A percentile compares a stretch with the other conserved stretches of the same genome.
Conservation (phyloP, 2,888 invertebrate genomes). For the Campopleginae sp. region DNA sequence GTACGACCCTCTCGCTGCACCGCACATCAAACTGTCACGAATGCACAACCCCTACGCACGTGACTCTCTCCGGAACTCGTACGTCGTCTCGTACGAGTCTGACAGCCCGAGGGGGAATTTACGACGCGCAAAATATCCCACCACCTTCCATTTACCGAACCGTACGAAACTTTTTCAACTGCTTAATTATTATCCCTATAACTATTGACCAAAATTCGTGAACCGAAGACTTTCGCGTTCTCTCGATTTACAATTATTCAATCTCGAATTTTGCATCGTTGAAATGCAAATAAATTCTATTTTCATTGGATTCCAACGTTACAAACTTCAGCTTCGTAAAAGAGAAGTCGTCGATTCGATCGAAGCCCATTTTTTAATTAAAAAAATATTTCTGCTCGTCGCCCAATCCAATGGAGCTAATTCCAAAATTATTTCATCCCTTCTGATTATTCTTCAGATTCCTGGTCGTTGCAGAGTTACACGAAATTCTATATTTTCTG, state of each 20-base stretch:
- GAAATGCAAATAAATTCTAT: too few species aligned
- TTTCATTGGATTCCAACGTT: too few species aligned
- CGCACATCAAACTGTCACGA: slow-evolving; percentile 52
- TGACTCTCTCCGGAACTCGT: slow-evolving; percentile 53
- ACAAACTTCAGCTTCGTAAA: too few species aligned
- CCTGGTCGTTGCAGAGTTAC: too few species aligned
- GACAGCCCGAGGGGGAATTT: slow-evolving; percentile 57
- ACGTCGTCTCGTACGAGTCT: slow-evolving; percentile 47
- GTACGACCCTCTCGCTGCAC: slow-evolving; percentile 11
- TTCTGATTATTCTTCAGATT: too few species aligned
- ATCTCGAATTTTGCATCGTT: too few species aligned
- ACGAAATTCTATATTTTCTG: too few species aligned
- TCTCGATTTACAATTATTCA: background rate
- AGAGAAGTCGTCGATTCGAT: too few species aligned
- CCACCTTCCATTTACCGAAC: slow-evolving; percentile 6
- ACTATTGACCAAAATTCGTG: slow-evolving; percentile 14
- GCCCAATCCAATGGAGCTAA: too few species aligned
- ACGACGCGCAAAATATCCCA: slow-evolving; percentile 42
- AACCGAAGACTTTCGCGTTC: slow-evolving; percentile 38
- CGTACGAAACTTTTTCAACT: slow-evolving; percentile 28
- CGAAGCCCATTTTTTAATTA: too few species aligned
- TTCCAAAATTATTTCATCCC: too few species aligned
- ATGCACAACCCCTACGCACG: slow-evolving; percentile 53
- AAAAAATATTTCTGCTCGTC: too few species aligned
- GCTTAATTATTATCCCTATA: slow-evolving; percentile 48